phyloP scores from a whole-genome alignment of 2,797 vertebrate genomes.

The Brachyrhaphis roseni region DNA sequence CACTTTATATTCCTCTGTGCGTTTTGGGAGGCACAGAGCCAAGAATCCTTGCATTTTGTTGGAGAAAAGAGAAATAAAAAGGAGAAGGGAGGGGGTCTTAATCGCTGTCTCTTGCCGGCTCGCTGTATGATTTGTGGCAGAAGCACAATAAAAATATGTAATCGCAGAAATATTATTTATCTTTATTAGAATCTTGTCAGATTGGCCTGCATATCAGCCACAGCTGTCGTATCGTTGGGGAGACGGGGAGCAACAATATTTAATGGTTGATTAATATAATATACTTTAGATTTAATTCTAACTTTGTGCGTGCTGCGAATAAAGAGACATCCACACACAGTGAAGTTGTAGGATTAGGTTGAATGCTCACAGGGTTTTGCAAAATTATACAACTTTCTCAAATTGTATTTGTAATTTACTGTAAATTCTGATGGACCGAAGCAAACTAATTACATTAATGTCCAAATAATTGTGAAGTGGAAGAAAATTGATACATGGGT shows the following conservation, averaged over 20 bases:
- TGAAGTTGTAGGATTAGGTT: not conserved
- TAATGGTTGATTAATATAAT: constrained; percentile 37
- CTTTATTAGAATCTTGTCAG: constrained; percentile 85
- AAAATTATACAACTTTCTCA: not conserved
- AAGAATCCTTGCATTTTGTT: constrained; percentile 49
- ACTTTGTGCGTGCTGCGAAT: constrained; percentile 25
- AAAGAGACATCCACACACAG: constrained; percentile 24
- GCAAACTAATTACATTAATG: not conserved
- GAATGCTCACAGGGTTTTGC: not conserved
- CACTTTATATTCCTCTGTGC: constrained; percentile 80
- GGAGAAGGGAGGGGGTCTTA: constrained; percentile 63
- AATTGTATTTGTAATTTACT: not conserved
- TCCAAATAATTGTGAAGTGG: not conserved
- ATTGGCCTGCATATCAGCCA: constrained; percentile 78
- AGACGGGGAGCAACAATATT: constrained; percentile 35
- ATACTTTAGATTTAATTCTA: constrained; percentile 32
- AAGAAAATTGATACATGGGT: not conserved
- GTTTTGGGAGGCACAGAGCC: constrained; percentile 66
- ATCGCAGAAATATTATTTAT: constrained; percentile 83
- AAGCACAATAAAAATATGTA: constrained; percentile 76
- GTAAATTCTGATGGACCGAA: not conserved
- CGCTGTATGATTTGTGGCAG: constrained; percentile 70
- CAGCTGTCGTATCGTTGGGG: constrained; percentile 46
- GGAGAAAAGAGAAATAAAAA: constrained; percentile 68
- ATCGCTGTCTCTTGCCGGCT: constrained; percentile 66